A percentile compares a stretch with the other conserved stretches of the same genome.
phyloP scores from a whole-genome alignment of 2,113 vertebrate genomes.

The Leptobrachium ailaonicum region DNA sequence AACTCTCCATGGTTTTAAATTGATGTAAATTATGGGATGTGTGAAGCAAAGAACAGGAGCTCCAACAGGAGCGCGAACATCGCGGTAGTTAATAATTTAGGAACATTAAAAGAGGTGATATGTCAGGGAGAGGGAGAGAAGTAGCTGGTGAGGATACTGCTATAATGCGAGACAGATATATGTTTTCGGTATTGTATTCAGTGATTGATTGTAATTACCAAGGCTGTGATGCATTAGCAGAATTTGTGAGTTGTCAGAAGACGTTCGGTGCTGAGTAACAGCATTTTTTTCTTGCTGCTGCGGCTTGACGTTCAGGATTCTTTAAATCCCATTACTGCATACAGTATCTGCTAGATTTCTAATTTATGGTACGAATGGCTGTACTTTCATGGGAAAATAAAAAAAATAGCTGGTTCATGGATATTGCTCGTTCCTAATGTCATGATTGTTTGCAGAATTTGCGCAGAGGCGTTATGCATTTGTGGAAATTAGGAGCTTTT shows the following conservation, averaged over 20 bases:
- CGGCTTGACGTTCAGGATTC: not conserved
- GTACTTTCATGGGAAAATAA: not conserved
- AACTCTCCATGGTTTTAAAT: slow-evolving; percentile 13
- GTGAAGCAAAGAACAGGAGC: not conserved
- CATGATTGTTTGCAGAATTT: too few relatives aligned
- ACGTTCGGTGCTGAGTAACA: not conserved
- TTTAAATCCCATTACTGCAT: not conserved
- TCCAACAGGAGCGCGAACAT: not conserved
- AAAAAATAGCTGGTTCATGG: not conserved
- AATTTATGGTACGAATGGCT: not conserved
- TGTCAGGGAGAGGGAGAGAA: slow-evolving; percentile 30
- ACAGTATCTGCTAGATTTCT: not conserved
- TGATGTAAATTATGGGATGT: slow-evolving; percentile 8
- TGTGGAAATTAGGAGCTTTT: too few relatives aligned
- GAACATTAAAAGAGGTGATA: slow-evolving; percentile 27
- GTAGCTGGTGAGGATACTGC: slow-evolving; percentile 13
- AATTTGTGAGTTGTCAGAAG: not conserved
- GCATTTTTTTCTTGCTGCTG: not conserved
- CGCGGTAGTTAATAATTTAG: slow-evolving; percentile 36
- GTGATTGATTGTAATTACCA: slow-evolving; percentile 35
- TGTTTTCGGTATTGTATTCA: slow-evolving; percentile 11
- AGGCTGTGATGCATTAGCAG: slow-evolving; percentile 18
- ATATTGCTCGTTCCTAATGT: not conserved
- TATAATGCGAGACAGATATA: slow-evolving; percentile 25
- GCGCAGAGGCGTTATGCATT: too few relatives aligned